Conservation (phyloP, 2,888 invertebrate genomes). For the Drosophila melanosoma region DNA sequence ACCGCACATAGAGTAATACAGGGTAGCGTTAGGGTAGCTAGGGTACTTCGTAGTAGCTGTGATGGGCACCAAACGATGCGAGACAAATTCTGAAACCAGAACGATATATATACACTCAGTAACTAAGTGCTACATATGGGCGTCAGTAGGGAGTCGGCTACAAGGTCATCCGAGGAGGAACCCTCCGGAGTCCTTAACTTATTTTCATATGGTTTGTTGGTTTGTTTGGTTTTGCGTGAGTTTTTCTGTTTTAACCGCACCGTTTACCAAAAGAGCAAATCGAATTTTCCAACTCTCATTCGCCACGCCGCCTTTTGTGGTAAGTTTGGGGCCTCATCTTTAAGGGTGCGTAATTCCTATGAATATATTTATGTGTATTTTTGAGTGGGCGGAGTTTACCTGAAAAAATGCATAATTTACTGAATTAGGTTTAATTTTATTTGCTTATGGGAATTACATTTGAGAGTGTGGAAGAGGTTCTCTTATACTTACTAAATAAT, state of each 20-base stretch:
- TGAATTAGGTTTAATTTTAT: slow-evolving; percentile 37
- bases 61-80: slow-evolving; percentile 62
- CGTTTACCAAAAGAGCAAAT: slow-evolving; percentile 71
- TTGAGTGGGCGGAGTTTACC: slow-evolving; percentile 59
- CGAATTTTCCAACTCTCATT: slow-evolving; percentile 67
- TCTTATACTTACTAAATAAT: neutral
- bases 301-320: slow-evolving; percentile 68
- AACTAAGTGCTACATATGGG: slow-evolving; percentile 51
- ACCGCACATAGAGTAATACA: slow-evolving; percentile 62
- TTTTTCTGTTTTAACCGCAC: slow-evolving; percentile 70
- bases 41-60: slow-evolving; percentile 1
- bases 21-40: slow-evolving; percentile 25
- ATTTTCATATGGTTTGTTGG: slow-evolving; percentile 58
- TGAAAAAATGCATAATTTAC: slow-evolving; percentile 54
- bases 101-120: slow-evolving; percentile 58
- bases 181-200: slow-evolving; percentile 57
- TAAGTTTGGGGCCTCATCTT: slow-evolving; percentile 68
- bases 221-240: slow-evolving; percentile 45
- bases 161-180: slow-evolving; percentile 65
- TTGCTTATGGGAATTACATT: slow-evolving; percentile 27
- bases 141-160: slow-evolving; percentile 66
- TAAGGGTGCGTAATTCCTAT: slow-evolving; percentile 43
- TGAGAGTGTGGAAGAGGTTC: neutral
- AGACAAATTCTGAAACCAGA: slow-evolving; percentile 74
- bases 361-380: slow-evolving; percentile 26